Evolutionary conservation across 2,113 vertebrate species (phyloP), one percentile per base, ranked within the genome.

Genomic region (Hemiprocne comata): DNA sequence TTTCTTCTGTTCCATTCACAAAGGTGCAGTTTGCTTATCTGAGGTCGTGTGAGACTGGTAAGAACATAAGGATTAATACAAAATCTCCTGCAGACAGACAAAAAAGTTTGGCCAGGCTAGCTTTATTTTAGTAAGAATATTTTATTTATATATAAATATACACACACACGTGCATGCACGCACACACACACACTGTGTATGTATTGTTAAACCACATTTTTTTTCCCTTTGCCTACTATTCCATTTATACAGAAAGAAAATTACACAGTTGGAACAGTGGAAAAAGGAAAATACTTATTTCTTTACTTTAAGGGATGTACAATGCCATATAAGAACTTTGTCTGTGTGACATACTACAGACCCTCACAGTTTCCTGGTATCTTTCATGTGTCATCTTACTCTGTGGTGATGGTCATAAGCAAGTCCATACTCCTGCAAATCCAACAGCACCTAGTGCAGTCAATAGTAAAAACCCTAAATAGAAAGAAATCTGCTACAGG

Each of bases 11-110:
- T 90, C 33, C 17, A 23, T 80, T 91, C 85, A 93, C 64, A 93
- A 81, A 96, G 65, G 80, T 92, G 83, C 70, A 86, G 62, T 94
- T 93, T 96, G 64, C 92, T 94, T 97, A 94, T 96, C 74, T 94
- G 88, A 89, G 79, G 95, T 81, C 62, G 48, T 61, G 40, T 58
- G 65, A 72, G 48, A 26, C 65, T 85, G 53, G 60, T 44, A 91
- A 92, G 42, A 91, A 50, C 62, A 78, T 26, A 91, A 69, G 31
- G 69, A 36, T 89, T 82, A 83, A 81, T 51, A 67, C 48, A 91
- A 82, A 93, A 79, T 74, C 48, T 88, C 33, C 29, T 48, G 82
- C 54, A 87, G 33, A 48, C 71, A 93, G 38, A 72, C 18, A 42
- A 91, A 90, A 85, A 18, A 84, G 11, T 76, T 78, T 86, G 46